Evolutionary conservation across 2,797 vertebrate genomes (phyloP).

Genomic region (Clarias pachynema): DNA sequence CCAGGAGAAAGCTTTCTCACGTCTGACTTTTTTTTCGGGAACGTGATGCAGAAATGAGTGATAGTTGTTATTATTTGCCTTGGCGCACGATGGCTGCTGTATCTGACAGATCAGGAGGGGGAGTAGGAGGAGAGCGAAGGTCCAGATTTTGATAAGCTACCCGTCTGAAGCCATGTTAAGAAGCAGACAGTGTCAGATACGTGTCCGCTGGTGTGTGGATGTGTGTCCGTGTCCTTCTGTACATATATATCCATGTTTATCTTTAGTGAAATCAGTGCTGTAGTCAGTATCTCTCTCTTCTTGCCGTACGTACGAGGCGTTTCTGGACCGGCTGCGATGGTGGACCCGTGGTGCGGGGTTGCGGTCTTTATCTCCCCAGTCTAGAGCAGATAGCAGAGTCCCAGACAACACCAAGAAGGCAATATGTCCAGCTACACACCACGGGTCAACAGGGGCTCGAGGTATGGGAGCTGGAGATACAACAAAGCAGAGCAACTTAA

Average conservation of each 20-base stretch:
- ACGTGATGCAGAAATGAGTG: constrained; percentile 43
- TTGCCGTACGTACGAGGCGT: constrained; percentile 29
- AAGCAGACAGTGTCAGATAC: constrained; percentile 35
- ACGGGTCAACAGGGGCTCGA: constrained; percentile 41
- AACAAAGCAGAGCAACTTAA: constrained; percentile 27
- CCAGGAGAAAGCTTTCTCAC: constrained; percentile 7
- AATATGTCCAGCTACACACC: constrained; percentile 19
- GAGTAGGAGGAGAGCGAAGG: constrained; percentile 29
- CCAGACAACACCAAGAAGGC: constrained; percentile 23
- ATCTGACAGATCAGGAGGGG: constrained; percentile 42
- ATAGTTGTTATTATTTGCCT: constrained; percentile 47
- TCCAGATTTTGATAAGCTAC: constrained; percentile 35
- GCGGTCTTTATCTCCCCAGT: constrained; percentile 42
- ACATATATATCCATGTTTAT: constrained; percentile 41
- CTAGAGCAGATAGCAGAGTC: constrained; percentile 29
- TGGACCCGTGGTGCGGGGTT: background rate
- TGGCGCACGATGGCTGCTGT: constrained; percentile 41
- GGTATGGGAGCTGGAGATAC: constrained; percentile 33
- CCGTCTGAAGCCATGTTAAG: constrained; percentile 28
- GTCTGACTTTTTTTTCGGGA: constrained; percentile 26
- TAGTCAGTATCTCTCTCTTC: constrained; percentile 34
- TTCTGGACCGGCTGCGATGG: background rate
- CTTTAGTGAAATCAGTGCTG: constrained; percentile 54
- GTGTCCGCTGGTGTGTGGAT: background rate
- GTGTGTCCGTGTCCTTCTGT: background rate